Evolutionary conservation across 2,888 invertebrate species (phyloP), one percentile per base, ranked within the genome.

Genomic region (Drosophila anomelani): DNA sequence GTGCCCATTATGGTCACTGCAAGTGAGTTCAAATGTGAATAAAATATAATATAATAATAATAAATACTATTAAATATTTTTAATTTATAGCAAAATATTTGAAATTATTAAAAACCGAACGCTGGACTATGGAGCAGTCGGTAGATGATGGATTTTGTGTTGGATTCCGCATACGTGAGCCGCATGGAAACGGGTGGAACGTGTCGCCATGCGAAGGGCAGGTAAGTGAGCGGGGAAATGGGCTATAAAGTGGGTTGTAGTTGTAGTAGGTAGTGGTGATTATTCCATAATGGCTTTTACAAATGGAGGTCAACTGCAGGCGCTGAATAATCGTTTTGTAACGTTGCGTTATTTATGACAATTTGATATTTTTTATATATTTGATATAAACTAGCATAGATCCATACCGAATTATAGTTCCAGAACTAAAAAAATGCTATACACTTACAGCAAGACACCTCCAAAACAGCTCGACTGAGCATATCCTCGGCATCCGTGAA

Each of bases 1-100:
- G 91, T 90, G 49, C 92, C 92, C 92, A 92, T 92, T 39, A 90
- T 91, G 57, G 91, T 91, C 75, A 90, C 92, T 92, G 72, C 60
- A 74, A 69, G 61, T 39, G 15, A 49, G 43, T 38, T 9, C 0
- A n/a, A 15, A 9, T 26, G 29, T 4, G 15, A 43, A 10, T 26
- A 5, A 43, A 43, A 12, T 43, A 26, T 46, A 15, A 0, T 2
- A 15, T 44, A 15, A 43, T n/a, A 43, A 44, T 20, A 13, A 29
- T 29, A 23, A 20, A 0, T 23, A 44, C 1, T 43, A 23, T 34
- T 3, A 32, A 44, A 51, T 38, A 68, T 70, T 67, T 71, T 62
- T 75, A 80, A 75, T 75, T 80, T 64, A 59, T 41, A 55, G 44
- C 49, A 15, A 41, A 63, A 43, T 41, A 62, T 36, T 63, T 17